These are phyloP conservation scores for Mesochorus sp. DNA, from an alignment of 2,888 invertebrate species.

Conservation along the genomic window DNA sequence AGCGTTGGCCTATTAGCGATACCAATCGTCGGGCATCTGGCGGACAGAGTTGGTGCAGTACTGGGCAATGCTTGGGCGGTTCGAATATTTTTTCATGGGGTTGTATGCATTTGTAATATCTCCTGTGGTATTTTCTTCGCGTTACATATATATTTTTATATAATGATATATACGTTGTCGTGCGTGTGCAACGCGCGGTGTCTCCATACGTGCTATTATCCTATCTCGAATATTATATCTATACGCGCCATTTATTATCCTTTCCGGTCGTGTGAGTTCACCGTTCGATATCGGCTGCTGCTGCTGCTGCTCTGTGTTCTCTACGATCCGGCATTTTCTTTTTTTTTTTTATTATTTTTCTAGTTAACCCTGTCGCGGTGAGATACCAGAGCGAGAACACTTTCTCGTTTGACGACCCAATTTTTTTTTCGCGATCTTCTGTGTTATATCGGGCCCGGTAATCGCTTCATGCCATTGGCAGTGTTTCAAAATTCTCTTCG, in stretches of 20 bases:
- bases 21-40: no score
- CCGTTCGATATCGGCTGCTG: slow-evolving; percentile 51
- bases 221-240: slow-evolving; percentile 39
- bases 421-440: slow-evolving; percentile 42
- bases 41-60: no score
- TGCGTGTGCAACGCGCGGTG: slow-evolving; percentile 47
- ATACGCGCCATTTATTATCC: slow-evolving; percentile 57
- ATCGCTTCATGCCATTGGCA: slow-evolving; percentile 9
- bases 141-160: slow-evolving; percentile 16
- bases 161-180: slow-evolving; percentile 43
- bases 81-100: no score
- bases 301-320: no score
- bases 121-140: slow-evolving; percentile 22
- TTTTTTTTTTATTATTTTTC: not conserved
- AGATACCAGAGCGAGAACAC: slow-evolving; percentile 22
- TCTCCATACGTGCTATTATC: slow-evolving; percentile 49
- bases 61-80: no score
- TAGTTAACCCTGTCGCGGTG: slow-evolving; percentile 1
- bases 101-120: slow-evolving; percentile 17
- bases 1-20: no score
- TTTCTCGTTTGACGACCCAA: slow-evolving; percentile 53
- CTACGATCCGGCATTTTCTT: not conserved
- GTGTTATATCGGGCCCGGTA: slow-evolving; percentile 30
- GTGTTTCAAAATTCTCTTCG: slow-evolving; percentile 27
- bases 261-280: slow-evolving; percentile 61